These are phyloP conservation scores for Phoenicopterus ruber DNA, from an alignment of 2,113 vertebrate genomes.

Conservation along the genomic window DNA sequence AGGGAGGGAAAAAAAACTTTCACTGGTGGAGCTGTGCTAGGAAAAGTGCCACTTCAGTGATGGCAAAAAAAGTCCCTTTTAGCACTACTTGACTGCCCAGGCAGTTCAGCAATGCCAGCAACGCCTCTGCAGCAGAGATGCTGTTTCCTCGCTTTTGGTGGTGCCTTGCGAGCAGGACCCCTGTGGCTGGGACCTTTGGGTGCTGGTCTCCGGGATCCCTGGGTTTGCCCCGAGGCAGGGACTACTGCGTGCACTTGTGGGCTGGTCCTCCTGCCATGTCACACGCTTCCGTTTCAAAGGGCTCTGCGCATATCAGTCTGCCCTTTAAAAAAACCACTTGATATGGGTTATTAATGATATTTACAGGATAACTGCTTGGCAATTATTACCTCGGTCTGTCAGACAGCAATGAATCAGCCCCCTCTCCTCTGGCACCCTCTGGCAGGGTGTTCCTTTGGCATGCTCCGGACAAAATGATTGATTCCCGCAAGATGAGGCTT, in stretches of 20 bases:
- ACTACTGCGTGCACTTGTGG: fast-evolving
- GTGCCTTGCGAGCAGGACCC: not conserved
- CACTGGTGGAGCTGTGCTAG: not conserved
- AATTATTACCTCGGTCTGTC: constrained; percentile 31
- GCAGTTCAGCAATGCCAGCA: not conserved
- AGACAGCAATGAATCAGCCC: constrained; percentile 47
- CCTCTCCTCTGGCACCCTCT: not conserved
- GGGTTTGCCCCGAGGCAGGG: not conserved
- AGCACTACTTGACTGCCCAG: not conserved
- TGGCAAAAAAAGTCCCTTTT: not conserved
- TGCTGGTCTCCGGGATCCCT: not conserved
- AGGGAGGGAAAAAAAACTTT: not conserved
- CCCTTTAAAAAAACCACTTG: not conserved
- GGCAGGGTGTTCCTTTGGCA: not conserved
- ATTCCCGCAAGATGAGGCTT: not conserved
- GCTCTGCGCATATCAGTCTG: not conserved
- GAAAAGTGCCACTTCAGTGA: not conserved
- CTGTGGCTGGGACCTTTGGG: not conserved
- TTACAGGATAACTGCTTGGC: constrained; percentile 42
- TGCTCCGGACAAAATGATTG: not conserved
- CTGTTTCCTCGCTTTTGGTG: not conserved
- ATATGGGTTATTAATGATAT: constrained; percentile 48
- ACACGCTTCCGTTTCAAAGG: not conserved
- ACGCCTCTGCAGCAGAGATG: not conserved
- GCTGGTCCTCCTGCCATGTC: not conserved